Evolutionary conservation across 2,888 invertebrate genomes (phyloP).

Genomic region (Fabriciana adippe): DNA sequence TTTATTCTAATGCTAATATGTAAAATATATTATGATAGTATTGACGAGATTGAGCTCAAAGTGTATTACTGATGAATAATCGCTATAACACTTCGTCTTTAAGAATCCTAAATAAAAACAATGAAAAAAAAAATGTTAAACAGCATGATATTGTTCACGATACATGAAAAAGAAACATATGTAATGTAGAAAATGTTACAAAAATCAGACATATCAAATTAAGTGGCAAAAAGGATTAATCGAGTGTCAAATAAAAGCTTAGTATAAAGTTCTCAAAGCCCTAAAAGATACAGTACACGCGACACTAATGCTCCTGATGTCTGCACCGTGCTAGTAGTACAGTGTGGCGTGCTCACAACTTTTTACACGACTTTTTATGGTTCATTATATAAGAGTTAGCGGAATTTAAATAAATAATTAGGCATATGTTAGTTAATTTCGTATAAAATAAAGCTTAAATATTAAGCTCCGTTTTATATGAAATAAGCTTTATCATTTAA

Average conservation of each 20-base stretch:
- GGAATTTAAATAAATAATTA: not conserved
- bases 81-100: no score
- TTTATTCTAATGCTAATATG: no score
- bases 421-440: not conserved
- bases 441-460: no score
- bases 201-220: constrained; percentile 1
- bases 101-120: not conserved
- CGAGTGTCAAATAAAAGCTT: constrained; percentile 18
- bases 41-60: no score
- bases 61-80: no score
- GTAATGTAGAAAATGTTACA: not conserved
- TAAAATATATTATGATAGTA: no score
- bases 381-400: constrained; percentile 12
- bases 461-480: no score
- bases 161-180: no score
- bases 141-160: no score
- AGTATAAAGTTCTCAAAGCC: constrained; percentile 26
- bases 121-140: not conserved
- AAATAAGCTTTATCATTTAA: no score
- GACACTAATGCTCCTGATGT: constrained; percentile 24
- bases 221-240: constrained; percentile 4
- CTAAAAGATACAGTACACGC: constrained; percentile 31
- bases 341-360: constrained; percentile 27
- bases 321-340: constrained; percentile 24
- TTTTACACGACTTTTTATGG: constrained; percentile 29